These are phyloP conservation scores for Eretmochelys imbricata DNA, from an alignment of 2,113 vertebrate species.

Conservation along the genomic window DNA sequence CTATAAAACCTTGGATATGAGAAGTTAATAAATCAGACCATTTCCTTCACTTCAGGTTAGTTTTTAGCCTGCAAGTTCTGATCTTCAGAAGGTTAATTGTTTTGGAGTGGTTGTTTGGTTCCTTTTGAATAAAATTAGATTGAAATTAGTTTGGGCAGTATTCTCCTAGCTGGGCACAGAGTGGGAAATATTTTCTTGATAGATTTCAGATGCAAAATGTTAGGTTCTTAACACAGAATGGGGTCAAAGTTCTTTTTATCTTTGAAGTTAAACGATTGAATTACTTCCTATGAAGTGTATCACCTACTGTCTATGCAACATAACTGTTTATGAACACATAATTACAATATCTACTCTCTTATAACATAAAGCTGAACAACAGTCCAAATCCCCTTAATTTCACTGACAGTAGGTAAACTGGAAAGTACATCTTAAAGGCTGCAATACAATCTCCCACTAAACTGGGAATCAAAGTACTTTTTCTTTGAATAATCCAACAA, in stretches of 20 bases:
- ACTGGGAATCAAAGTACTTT: neutral
- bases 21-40: conserved; percentile 48
- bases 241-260: neutral
- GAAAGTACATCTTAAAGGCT: neutral
- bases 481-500: neutral
- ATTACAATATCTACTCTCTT: neutral
- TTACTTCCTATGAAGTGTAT: neutral
- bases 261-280: neutral
- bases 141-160: conserved; percentile 61
- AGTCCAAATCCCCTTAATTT: neutral
- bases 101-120: neutral
- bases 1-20: conserved; percentile 19
- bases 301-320: neutral
- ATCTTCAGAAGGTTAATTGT: conserved; percentile 34
- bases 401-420: neutral
- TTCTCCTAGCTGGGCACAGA: conserved; percentile 52
- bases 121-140: conserved; percentile 48
- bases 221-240: conserved; percentile 16
- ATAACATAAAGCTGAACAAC: neutral
- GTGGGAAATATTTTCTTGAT: conserved; percentile 37
- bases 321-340: neutral
- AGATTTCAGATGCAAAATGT: conserved; percentile 52
- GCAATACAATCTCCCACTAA: neutral
- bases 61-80: conserved; percentile 48
- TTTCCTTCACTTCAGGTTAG: conserved; percentile 49